Evolutionary conservation across 37 sponge, comb jelly and placozoan species (phyloP).

Genomic region (Lycopodina hypogea): DNA sequence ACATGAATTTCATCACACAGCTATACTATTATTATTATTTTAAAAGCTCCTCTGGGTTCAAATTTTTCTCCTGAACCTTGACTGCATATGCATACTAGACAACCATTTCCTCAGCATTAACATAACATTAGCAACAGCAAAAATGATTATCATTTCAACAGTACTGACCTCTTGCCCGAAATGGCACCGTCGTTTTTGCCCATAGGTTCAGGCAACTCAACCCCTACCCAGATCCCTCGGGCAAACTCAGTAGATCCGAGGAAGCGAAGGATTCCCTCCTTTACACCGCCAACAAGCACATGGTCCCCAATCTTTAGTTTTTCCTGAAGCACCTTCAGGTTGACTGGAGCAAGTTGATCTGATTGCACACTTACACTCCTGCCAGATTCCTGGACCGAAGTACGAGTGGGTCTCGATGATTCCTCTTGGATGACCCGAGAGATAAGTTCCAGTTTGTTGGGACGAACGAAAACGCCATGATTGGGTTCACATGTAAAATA

Average conservation of each 20-base stretch:
- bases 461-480: constrained; percentile 69
- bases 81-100: no score
- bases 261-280: constrained; percentile 75
- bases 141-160: not conserved
- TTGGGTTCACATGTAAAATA: constrained; percentile 73
- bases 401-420: not conserved
- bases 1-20: no score
- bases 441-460: constrained; percentile 39
- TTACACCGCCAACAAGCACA: constrained; percentile 69
- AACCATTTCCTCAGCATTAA: no score
- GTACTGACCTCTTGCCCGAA: constrained; percentile 79
- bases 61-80: no score
- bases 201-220: constrained; percentile 74
- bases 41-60: no score
- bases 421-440: not conserved
- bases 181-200: constrained; percentile 94
- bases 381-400: not conserved
- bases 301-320: constrained; percentile 60
- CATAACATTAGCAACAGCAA: no score
- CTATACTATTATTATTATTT: no score
- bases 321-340: constrained; percentile 32
- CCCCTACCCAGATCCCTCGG: constrained; percentile 90
- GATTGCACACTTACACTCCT: no score
- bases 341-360: not conserved
- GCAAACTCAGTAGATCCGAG: constrained; percentile 89